These are phyloP conservation scores for Empis livida DNA, from an alignment of 2,888 invertebrate species.

Conservation along the genomic window DNA sequence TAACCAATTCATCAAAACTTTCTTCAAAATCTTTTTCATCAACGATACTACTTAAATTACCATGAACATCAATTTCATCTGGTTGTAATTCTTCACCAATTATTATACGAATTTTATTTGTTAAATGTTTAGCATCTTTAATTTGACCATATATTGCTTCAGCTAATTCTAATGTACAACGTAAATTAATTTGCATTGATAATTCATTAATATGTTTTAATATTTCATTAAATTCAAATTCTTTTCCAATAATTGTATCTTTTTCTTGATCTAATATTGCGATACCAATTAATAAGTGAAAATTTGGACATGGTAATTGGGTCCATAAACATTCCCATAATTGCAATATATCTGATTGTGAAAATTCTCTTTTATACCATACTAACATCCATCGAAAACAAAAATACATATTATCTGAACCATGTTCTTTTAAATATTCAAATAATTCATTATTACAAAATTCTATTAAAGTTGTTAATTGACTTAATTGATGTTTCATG, in stretches of 20 bases:
- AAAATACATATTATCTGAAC: slow-evolving; percentile 89
- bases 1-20: slow-evolving; percentile 26
- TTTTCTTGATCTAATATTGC: slow-evolving; percentile 89
- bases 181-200: slow-evolving; percentile 72
- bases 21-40: slow-evolving; percentile 29
- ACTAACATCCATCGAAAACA: slow-evolving; percentile 97
- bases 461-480: slow-evolving; percentile 67
- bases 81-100: slow-evolving; percentile 46
- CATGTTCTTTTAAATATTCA: slow-evolving; percentile 55
- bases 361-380: slow-evolving; percentile 90
- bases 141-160: slow-evolving; percentile 90
- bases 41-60: slow-evolving; percentile 5
- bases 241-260: slow-evolving; percentile 72
- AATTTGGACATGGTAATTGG: slow-evolving; percentile 83
- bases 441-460: slow-evolving; percentile 77
- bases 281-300: slow-evolving; percentile 84
- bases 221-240: slow-evolving; percentile 93
- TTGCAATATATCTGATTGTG: slow-evolving; percentile 71
- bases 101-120: slow-evolving; percentile 56
- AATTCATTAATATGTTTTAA: slow-evolving; percentile 94
- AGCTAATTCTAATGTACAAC: slow-evolving; percentile 67
- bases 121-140: slow-evolving; percentile 52
- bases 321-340: slow-evolving; percentile 98
- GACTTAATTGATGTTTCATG: slow-evolving; percentile 84
- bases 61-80: slow-evolving; percentile 12